Conservation (phyloP, 2,888 invertebrate species). For the Metopia argyrocephala region DNA sequence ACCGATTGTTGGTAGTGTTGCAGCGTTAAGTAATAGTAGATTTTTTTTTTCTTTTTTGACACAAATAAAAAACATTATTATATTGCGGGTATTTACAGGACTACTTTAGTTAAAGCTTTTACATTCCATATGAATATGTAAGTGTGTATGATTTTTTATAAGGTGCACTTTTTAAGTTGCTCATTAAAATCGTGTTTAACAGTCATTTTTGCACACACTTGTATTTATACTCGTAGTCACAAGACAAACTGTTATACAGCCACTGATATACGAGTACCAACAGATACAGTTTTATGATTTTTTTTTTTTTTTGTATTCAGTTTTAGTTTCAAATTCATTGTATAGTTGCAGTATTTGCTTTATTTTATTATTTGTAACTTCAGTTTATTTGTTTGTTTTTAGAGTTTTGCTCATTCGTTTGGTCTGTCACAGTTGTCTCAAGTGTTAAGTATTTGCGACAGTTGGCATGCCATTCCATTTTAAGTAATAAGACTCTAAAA, state of each 20-base stretch:
- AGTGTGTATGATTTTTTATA: conserved; percentile 44
- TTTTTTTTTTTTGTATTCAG: conserved; percentile 36
- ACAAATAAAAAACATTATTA: conserved; percentile 38
- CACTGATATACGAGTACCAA: neutral
- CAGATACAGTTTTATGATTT: neutral
- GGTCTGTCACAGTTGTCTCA: conserved; percentile 63
- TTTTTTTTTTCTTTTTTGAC: conserved; percentile 6
- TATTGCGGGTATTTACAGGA: conserved; percentile 1
- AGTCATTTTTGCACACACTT: conserved; percentile 62
- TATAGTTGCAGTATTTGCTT: conserved; percentile 21
- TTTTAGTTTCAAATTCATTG: conserved; percentile 56
- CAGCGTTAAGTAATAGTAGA: conserved; percentile 5
- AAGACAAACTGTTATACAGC: conserved; percentile 55
- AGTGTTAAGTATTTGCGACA: conserved; percentile 64
- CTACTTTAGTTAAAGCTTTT: conserved; percentile 21
- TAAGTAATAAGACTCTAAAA: conserved; percentile 60
- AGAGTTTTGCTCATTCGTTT: conserved; percentile 17
- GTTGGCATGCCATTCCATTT: conserved; percentile 63
- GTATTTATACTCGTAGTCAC: neutral
- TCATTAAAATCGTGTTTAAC: conserved; percentile 68
- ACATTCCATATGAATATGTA: conserved; percentile 47
- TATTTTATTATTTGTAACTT: neutral
- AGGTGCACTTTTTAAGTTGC: conserved; percentile 64
- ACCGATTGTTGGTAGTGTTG: conserved; percentile 33
- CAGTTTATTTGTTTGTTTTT: conserved; percentile 21